Evolutionary conservation across 2,888 invertebrate genomes (phyloP), one percentile per base, ranked within the genome.

Genomic region (Apamea epomidion): DNA sequence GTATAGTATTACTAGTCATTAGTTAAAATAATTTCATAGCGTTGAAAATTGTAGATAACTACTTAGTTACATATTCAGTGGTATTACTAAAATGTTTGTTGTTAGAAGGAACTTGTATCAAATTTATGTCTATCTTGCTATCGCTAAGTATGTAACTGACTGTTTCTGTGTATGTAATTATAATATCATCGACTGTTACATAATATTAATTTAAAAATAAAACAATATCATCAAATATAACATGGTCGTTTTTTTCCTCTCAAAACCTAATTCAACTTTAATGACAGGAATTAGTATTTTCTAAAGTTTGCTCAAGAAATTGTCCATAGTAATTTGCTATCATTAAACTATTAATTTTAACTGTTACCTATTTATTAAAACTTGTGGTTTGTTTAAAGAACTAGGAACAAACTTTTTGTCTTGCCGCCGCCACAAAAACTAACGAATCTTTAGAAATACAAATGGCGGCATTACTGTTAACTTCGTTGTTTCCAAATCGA

Each of bases 1-100:
- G 93, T 95, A 95, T 95, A 96, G 95, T 92, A 94, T 93, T 93
- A 95, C 97, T 97, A 97, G 97, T 97, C 97, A 97, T 96, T 96
- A 95, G 93, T 88, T 96, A 96, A 91, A 93, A 79, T 92, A 93
- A 88, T 91, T 93, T 91, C 92, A 92, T 93, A 93, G 91, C 93
- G 92, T 94, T 94, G 90, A 91, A 93, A 89, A 89, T 87, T 94
- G 93, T 94, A 94, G 88, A 93, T 92, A 42, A 42, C 42, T 42
- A 89, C 85, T 90, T 89, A 86, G 90, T 90, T 91, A 90, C 87
- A 90, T 89, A 90, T 89, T 91, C 89, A 90, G 88, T 91, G 90
- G 89, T 91, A 89, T 74, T 80, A 16, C n/a, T 64, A 8, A 81
- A 82, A 79, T 81, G 68, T 78, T 87, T 81, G 78, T 70, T 74